Evolutionary conservation across 2,113 vertebrate genomes (phyloP), one percentile per base, ranked within the genome.

Genomic region (Paradoxurus hermaphroditus): DNA sequence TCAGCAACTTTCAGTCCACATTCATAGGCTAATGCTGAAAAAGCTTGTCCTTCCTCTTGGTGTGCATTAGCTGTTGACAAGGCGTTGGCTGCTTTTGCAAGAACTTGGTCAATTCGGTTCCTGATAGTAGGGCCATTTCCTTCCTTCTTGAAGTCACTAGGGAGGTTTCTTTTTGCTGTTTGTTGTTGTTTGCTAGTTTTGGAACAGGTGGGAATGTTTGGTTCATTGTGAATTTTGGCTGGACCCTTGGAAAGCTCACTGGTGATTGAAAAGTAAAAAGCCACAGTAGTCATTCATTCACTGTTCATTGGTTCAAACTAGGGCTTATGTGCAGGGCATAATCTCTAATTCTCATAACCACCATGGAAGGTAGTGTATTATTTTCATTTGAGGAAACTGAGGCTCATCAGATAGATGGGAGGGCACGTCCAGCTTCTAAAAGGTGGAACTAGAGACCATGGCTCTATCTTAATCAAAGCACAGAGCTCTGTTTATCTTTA

Each of bases 301-400:
- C 27, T 75, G 39, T 31, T 83, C 36, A 51, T 68, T 95, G n/a
- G 14, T 67, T 97, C 41, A 92, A 44, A 85, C 25, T 53, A 87
- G 41, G 7, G 44, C 51, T 25, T 81, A 53, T 31, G 4, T 5
- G 1, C 27, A 78, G 18, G 13, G 7, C 23, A 21, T n/a, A 34
- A 41, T 68, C 5, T 21, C 67, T 75, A 31, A 36, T 53, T 92
- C 65, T 91, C 19, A 84, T 29, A 78, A 34, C 25, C 9, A 41
- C 68, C 56, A 51, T 68, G 18, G 13, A 72, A 41, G 2, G 12
- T 53, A 75, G 31, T 68, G 3, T 84, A 34, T 90, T 86, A 36
- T 41, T 90, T 96, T 90, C 16, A 72, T 9, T 15, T 82, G 27
- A 85, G n/a, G 67, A 96, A 95, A 85, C 4, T 53, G 81, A 90